Base-by-base conservation (phyloP, 2,888 invertebrate genomes). In the Nemurella pictetii region DNA sequence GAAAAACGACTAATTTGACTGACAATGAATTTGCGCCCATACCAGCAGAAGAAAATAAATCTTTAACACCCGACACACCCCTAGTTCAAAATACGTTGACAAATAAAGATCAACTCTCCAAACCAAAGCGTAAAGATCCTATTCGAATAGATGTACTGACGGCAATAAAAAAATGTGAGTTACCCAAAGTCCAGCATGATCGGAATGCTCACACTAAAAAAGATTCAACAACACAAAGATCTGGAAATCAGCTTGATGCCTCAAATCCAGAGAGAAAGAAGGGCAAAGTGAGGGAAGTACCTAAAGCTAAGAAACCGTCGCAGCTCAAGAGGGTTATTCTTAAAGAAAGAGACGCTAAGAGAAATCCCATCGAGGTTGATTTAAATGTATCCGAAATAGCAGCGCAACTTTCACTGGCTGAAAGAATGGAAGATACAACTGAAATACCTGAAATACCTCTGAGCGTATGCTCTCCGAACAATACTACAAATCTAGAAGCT, bases 261-360 rank as follows among this genome's bases (percentile, higher is more conserved):
- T 82, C 82, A n/a, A 82, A 82, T 15, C 82, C 82, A 20, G 72
- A 55, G 28, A 36, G 82, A 27, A 82, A 82, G 20, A 82, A 55
- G 82, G 82, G 82, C 1, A 82, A 82, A 27, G n/a, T 20, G 82
- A 55, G 82, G 72, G 82, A 82, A 55, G 28, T 72, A n/a, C 82
- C 82, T 1, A 82, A 55, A 29, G 55, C 27, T 4, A 28, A 36
- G 28, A 82, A 82, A 26, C 82, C 82, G 9, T 28, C 82, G 2
- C 55, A 72, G 12, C 20, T 82, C 3, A 82, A 82, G 27, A 26
- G 26, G 26, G 82, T 82, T n/a, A 82, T 82, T 27, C 20, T 82
- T 12, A 26, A 55, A 27, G 82, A 82, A 30, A 20, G 80, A 26
- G n/a, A 28, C 20, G 36, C 80, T 5, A 36, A 35, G 35, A 75